Percentiles rank a stretch among this genome's conserved stretches.
Evolutionary conservation across 2,888 invertebrate genomes (phyloP).

Genomic region (Heterodera filipjevi): DNA sequence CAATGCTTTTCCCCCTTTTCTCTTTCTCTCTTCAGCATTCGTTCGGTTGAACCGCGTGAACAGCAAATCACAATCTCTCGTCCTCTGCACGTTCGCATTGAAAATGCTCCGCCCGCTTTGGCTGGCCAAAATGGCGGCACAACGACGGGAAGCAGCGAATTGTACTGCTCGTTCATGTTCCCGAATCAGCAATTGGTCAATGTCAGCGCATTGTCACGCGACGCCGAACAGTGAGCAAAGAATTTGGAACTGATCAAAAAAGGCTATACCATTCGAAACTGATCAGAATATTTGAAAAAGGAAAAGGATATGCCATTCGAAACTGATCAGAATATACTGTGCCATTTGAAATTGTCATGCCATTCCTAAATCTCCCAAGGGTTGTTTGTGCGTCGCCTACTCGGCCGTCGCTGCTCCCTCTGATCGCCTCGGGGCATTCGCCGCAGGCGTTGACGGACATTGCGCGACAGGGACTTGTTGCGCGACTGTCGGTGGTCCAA

Average conservation of each 20-base stretch:
- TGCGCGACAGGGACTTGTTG: slow-evolving; percentile 32
- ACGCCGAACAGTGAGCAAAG: slow-evolving; percentile 23
- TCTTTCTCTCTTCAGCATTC: slow-evolving; percentile 44
- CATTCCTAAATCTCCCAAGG: background rate
- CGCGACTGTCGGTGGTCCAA: slow-evolving; percentile 43
- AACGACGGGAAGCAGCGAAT: slow-evolving; percentile 22
- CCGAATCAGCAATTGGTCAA: slow-evolving; percentile 40
- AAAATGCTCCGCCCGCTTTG: slow-evolving; percentile 78
- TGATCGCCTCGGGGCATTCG: slow-evolving; percentile 27
- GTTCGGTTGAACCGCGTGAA: slow-evolving; percentile 55
- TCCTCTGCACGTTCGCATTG: slow-evolving; percentile 79
- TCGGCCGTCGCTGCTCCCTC: slow-evolving; percentile 32
- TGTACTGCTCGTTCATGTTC: slow-evolving; percentile 39
- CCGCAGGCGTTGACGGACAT: slow-evolving; percentile 14
- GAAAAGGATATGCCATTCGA: too few species aligned
- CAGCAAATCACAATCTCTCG: slow-evolving; percentile 59
- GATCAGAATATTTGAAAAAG: too few species aligned
- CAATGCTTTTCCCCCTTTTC: background rate
- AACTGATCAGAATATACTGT: background rate
- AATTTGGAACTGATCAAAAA: background rate
- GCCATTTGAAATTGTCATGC: background rate
- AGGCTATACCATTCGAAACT: background rate
- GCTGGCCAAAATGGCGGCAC: slow-evolving; percentile 26
- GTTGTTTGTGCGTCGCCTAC: slow-evolving; percentile 40
- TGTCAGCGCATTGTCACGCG: slow-evolving; percentile 32